A percentile compares a stretch with the other conserved stretches of the same genome.
Evolutionary conservation across 92 coral and sea anemone genomes (phyloP).

Genomic region (Isaurus tuberculatus): DNA sequence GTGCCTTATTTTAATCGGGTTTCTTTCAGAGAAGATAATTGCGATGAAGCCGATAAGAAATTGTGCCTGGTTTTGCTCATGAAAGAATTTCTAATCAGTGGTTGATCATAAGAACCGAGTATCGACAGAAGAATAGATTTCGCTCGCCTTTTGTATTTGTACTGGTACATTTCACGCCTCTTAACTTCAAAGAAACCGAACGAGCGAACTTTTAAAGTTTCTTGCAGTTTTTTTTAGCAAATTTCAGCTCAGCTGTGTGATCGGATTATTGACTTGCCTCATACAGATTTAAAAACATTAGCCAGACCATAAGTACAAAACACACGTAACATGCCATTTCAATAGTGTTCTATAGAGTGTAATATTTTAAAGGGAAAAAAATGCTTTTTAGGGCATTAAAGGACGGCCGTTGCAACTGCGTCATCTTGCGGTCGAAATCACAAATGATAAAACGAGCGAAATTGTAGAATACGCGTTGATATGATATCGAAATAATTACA

Average conservation of each 20-base stretch:
- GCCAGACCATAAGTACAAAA: not conserved
- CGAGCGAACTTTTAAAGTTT: not conserved
- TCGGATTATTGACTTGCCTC: slow-evolving; percentile 9
- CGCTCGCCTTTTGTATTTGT: not conserved
- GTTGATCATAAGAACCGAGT: slow-evolving; percentile 12
- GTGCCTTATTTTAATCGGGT: slow-evolving; percentile 30
- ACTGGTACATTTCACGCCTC: not conserved
- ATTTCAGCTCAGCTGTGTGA: not conserved
- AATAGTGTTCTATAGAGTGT: not conserved
- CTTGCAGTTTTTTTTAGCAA: not conserved
- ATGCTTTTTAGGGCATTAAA: not conserved
- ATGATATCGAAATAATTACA: slow-evolving; percentile 27
- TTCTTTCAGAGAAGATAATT: slow-evolving; percentile 48
- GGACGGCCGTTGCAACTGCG: not conserved
- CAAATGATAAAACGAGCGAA: slow-evolving; percentile 20
- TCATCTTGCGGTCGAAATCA: slow-evolving; percentile 2
- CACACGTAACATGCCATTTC: not conserved
- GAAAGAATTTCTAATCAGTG: slow-evolving; percentile 16
- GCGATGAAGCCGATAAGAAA: slow-evolving; percentile 28
- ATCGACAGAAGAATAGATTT: slow-evolving; percentile 11
- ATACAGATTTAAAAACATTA: not conserved
- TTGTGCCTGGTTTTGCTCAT: slow-evolving; percentile 40
- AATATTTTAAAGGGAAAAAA: not conserved
- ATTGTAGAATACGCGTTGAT: slow-evolving; percentile 4
- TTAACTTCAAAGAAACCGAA: not conserved